Evolutionary conservation across 2,797 vertebrate genomes (phyloP).

Genomic region (Parambassis ranga): DNA sequence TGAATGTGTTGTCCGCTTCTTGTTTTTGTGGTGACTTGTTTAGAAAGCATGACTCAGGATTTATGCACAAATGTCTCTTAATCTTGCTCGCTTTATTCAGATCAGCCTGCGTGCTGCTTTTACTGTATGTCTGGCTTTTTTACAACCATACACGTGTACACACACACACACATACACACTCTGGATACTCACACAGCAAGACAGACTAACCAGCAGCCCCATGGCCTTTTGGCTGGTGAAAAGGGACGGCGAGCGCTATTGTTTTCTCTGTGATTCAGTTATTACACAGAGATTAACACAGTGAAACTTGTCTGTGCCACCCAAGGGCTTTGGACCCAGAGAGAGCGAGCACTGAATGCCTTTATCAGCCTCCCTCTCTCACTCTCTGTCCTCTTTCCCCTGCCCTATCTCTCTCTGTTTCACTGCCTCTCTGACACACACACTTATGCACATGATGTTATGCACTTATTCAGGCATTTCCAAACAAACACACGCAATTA

Average conservation of each 20-base stretch:
- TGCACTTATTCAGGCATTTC: constrained; percentile 40
- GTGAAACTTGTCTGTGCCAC: constrained; percentile 72
- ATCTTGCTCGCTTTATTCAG: constrained; percentile 28
- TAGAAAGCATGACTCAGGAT: constrained; percentile 33
- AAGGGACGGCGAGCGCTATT: constrained; percentile 67
- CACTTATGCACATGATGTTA: constrained; percentile 23
- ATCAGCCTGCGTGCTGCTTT: constrained; percentile 34
- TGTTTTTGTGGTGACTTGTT: constrained; percentile 23
- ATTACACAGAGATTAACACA: constrained; percentile 75
- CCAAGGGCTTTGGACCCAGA: constrained; percentile 66
- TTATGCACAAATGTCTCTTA: constrained; percentile 1
- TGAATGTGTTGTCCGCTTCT: constrained; percentile 8
- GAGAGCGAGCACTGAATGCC: constrained; percentile 48
- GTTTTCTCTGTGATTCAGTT: constrained; percentile 74
- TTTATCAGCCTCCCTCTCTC: constrained; percentile 27
- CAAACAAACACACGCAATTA: constrained; percentile 60
- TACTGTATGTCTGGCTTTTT: constrained; percentile 37
- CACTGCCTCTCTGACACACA: constrained; percentile 19
- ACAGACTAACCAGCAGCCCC: constrained; percentile 62
- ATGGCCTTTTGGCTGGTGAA: constrained; percentile 69
- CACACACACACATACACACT: constrained; percentile 4
- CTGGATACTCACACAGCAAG: constrained; percentile 24
- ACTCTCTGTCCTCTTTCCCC: neutral
- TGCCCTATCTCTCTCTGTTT: constrained; percentile 35
- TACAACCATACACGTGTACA: neutral